Evolutionary conservation across 2,888 invertebrate genomes (phyloP), one percentile per base, ranked within the genome.

Genomic region (Orchestes rusci): DNA sequence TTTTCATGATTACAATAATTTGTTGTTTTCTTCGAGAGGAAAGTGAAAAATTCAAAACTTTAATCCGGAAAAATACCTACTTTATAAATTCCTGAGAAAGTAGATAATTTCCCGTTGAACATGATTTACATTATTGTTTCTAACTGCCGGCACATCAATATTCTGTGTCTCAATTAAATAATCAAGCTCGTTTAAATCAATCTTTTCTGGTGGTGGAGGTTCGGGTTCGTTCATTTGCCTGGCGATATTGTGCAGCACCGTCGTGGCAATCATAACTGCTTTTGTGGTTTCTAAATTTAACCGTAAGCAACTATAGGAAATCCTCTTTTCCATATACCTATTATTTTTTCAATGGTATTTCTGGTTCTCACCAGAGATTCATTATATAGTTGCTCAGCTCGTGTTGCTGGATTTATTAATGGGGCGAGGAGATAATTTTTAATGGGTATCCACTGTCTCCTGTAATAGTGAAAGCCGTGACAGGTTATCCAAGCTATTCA

Each of bases 391-490:
- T 36, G 47, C 29, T 48, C 16, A 18, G 39, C 17, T 36, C 37
- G 29, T 15, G 43, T 44, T 43, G 16, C 23, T 10, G 44, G 44
- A 39, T 49, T 47, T 28, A 39, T 12, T 16, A 49, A 23, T 20
- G 49, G 46, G 12, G 49, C 46, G 37, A 49, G 39, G 19, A 49
- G 46, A 36, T 46, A 49, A 13, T 49, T 36, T 45, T 50, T 23
- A 55, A 35, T 10, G 50, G 48, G 35, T 56, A 56, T 27, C 56
- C 54, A 48, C 52, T 52, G 31, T 56, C 54, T 13, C 52, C 54
- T 43, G 20, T 23, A 7, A 7, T 10, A 23, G 8, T 23, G 23
- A 23, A 23, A 23, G n/a, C n/a, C n/a, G n/a, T n/a, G n/a, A n/a
- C n/a, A n/a, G n/a, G n/a, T 23, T 7, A 23, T 23, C 10, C 23